Conservation (phyloP, 2,888 invertebrate genomes). For the Ganaspis brasiliensis region DNA sequence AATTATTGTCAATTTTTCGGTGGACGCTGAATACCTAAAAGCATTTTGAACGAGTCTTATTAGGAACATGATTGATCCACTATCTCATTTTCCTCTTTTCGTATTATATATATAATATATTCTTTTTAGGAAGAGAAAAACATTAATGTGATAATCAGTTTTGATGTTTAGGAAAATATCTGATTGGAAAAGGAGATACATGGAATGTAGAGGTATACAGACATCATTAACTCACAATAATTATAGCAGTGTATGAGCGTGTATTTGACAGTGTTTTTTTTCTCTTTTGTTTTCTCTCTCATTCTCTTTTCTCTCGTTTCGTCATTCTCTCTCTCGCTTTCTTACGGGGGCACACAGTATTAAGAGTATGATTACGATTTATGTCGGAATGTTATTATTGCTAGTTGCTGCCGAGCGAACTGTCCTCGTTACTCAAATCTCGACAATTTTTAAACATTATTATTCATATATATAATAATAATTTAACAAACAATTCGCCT, state of each 20-base stretch:
- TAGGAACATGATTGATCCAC: slow-evolving; percentile 29
- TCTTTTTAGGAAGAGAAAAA: slow-evolving; percentile 40
- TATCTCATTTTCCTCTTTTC: slow-evolving; percentile 33
- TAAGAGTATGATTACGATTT: slow-evolving; percentile 75
- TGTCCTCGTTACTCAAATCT: slow-evolving; percentile 64
- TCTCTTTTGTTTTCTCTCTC: slow-evolving; percentile 58
- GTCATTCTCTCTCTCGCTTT: slow-evolving; percentile 49
- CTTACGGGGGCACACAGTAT: slow-evolving; percentile 76
- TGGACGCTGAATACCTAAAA: slow-evolving; percentile 22
- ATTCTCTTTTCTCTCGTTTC: slow-evolving; percentile 42
- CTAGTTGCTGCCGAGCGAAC: slow-evolving; percentile 76
- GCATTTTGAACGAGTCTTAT: slow-evolving; percentile 17
- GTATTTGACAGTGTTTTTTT: slow-evolving; percentile 79
- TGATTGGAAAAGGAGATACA: slow-evolving; percentile 39
- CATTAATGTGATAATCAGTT: slow-evolving; percentile 44
- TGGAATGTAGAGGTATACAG: slow-evolving; percentile 39
- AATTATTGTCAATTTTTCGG: slow-evolving; percentile 37
- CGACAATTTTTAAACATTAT: background rate
- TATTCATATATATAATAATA: background rate
- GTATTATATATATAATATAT: slow-evolving; percentile 18
- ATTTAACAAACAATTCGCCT: too few species aligned
- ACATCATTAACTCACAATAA: slow-evolving; percentile 40
- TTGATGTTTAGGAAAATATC: slow-evolving; percentile 26
- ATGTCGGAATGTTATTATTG: slow-evolving; percentile 78
- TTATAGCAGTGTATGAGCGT: slow-evolving; percentile 79